These are phyloP conservation scores for Hycleus phaleratus DNA, from an alignment of 1,140 invertebrate species.

Conservation along the genomic window DNA sequence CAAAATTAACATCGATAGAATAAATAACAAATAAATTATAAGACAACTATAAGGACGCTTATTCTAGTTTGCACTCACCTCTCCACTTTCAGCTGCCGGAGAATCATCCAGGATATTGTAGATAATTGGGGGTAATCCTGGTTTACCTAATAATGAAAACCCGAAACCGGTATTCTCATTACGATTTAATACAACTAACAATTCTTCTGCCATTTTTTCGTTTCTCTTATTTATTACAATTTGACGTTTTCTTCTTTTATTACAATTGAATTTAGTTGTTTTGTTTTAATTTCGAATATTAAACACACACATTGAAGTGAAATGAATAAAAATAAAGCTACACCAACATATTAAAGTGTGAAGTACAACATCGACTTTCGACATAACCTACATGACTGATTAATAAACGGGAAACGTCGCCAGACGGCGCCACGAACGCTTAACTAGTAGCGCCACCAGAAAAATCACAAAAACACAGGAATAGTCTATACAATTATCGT, in stretches of 20 bases:
- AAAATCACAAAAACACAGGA: too few species aligned
- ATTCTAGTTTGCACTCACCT: constrained; percentile 51
- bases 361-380: not conserved
- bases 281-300: too few species aligned
- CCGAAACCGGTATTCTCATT: constrained; percentile 78
- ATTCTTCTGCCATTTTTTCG: constrained; percentile 74
- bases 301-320: not conserved
- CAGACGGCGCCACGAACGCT: constrained; percentile 19
- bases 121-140: constrained; percentile 81
- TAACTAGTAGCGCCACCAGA: not conserved
- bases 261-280: too few species aligned
- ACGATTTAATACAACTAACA: constrained; percentile 73
- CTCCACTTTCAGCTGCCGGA: constrained; percentile 77
- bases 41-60: not conserved
- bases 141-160: constrained; percentile 80
- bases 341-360: not conserved
- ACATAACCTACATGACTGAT: constrained; percentile 36
- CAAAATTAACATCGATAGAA: too few species aligned
- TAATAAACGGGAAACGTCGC: constrained; percentile 9
- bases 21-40: too few species aligned
- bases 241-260: too few species aligned
- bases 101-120: constrained; percentile 88
- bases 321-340: not conserved
- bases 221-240: constrained; percentile 8
- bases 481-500: too few species aligned